Evolutionary conservation across 2,113 vertebrate genomes (phyloP).

Genomic region (Bungarus multicinctus): DNA sequence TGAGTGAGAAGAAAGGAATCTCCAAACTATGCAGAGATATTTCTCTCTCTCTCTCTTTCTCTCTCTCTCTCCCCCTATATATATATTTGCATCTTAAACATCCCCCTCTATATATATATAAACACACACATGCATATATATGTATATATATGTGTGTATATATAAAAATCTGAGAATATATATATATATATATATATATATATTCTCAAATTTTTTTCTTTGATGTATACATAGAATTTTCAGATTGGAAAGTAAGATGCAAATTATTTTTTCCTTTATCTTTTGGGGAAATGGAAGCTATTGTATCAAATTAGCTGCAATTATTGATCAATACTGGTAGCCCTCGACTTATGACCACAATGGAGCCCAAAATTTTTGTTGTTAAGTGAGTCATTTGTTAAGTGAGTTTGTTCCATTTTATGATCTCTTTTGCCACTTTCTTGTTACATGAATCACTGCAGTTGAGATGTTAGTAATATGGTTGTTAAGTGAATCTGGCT

Average conservation of each 20-base stretch:
- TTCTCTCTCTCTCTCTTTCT: not conserved
- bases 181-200: too few relatives aligned
- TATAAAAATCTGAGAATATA: too few relatives aligned
- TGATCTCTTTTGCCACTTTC: not conserved
- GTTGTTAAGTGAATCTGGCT: not conserved
- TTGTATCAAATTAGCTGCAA: not conserved
- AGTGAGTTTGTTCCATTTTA: not conserved
- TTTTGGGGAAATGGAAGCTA: not conserved
- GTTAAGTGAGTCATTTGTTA: not conserved
- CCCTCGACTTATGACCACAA: not conserved
- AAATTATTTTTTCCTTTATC: not conserved
- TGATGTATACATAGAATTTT: too few relatives aligned
- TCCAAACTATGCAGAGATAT: not conserved
- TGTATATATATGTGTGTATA: too few relatives aligned
- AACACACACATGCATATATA: too few relatives aligned
- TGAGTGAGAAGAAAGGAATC: not conserved
- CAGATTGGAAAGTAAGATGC: not conserved
- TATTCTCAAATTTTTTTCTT: too few relatives aligned
- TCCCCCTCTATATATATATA: too few relatives aligned
- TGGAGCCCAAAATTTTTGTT: not conserved
- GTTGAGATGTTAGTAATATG: not conserved
- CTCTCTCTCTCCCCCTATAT: not conserved
- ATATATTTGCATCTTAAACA: too few relatives aligned
- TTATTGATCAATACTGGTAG: constrained; percentile 3
- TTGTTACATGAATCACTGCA: not conserved